Evolutionary conservation across 1,140 invertebrate species (phyloP), one percentile per base, ranked within the genome.

Genomic region (Eciton burchellii): DNA sequence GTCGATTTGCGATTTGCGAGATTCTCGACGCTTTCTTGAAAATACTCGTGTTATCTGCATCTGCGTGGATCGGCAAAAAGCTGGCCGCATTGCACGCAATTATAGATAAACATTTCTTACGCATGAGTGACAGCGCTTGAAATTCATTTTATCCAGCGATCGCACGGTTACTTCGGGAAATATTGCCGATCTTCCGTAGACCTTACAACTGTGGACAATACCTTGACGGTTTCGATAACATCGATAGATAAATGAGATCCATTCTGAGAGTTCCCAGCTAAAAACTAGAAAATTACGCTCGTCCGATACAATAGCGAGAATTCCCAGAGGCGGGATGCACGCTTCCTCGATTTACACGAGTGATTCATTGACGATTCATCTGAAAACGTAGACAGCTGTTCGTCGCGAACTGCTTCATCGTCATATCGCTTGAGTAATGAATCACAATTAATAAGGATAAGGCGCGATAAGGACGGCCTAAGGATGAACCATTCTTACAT

Each of bases 341-440:
- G 66, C 66, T 77, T 65, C 35, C 73, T 77, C 73, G 47, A 54
- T 16, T 77, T 66, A 77, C 14, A 29, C 26, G 35, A 29, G 11
- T 82, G 45, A 60, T 82, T 73, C 79, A 82, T 82, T 72, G 49
- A 43, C 52, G 45, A 73, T 62, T 43, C 70, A 73, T 73, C 73
- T 62, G 73, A 73, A 81, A 81, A 63, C 70, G 47, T 49, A 29
- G 65, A 73, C 68, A 35, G 43, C 45, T 54, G 41, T 66, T 77
- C 47, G 62, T 47, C 60, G 59, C 57, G 16, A 66, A 66, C 66
- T 66, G n/a, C 73, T 66, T 66, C n/a, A n/a, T 77, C 47, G 11
- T 77, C 47, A 41, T 47, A 41, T 47, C 29, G 47, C 21, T 77
- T 54, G 60, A 66, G 26, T 29, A 19, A 66, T 66, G 73, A 77